Percentiles rank a stretch among this genome's conserved stretches.
phyloP scores from a whole-genome alignment of 2,797 vertebrate species.

The Eulemur rubriventer region DNA sequence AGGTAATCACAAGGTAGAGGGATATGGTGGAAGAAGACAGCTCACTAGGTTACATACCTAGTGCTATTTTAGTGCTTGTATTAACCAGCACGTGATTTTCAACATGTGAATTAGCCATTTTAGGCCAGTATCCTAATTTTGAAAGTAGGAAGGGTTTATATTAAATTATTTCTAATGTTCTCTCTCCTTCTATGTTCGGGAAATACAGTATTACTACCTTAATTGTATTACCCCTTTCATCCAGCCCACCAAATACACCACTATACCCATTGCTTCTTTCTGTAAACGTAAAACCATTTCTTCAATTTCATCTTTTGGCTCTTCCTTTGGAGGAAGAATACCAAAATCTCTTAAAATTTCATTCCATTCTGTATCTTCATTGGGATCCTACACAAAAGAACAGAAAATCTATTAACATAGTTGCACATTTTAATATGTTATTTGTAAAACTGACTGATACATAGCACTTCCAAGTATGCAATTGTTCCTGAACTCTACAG shows the following conservation, averaged over 20 bases:
- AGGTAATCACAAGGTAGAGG: not conserved
- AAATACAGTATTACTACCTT: not conserved
- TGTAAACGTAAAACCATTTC: constrained; percentile 83
- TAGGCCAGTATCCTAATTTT: not conserved
- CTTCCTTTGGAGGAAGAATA: constrained; percentile 85
- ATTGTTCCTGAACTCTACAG: not conserved
- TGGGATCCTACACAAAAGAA: constrained; percentile 80
- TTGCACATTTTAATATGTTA: not conserved
- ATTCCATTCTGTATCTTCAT: constrained; percentile 86
- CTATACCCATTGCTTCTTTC: constrained; percentile 81
- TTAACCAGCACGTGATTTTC: not conserved
- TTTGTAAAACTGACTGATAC: not conserved
- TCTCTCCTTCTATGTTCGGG: not conserved
- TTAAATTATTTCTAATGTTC: not conserved
- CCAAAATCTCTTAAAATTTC: constrained; percentile 83
- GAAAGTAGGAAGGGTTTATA: not conserved
- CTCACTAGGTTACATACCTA: not conserved
- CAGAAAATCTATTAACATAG: not conserved
- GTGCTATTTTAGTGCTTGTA: not conserved
- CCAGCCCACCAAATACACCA: constrained; percentile 14
- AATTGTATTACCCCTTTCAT: not conserved
- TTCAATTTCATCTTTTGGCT: constrained; percentile 81
- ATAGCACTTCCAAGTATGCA: not conserved
- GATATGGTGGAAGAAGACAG: not conserved
- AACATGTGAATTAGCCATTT: not conserved